Evolutionary conservation across 2,113 vertebrate species (phyloP), one percentile per base, ranked within the genome.

Genomic region (Ifrita kowaldi): DNA sequence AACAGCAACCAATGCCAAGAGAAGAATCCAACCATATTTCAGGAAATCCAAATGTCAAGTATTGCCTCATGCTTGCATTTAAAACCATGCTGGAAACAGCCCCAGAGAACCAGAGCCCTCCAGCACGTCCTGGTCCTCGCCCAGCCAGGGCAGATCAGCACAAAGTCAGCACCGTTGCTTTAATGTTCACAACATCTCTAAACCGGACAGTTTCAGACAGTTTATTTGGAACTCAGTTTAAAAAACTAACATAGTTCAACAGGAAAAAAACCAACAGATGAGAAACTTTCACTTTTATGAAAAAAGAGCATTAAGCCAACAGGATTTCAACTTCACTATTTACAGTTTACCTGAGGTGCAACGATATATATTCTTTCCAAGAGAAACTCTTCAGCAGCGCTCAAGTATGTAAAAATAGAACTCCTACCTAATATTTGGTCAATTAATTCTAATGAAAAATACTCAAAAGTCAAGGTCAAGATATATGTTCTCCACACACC

Each of bases 301-400:
- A 87, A 90, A 64, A 95, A 49, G 80, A 96, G 81, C 93, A 90
- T 95, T 93, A 76, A 93, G 97, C 97, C 94, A 97, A 96, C 88
- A 95, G 95, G 95, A 89, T 94, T 91, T 93, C 95, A 97, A 93
- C 91, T 90, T 92, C 85, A 59, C 1, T 94, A 98, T 97, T 55
- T 97, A 97, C 97, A 98, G 64, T 96, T 98, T 98, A 98, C 98
- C 98, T 98, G 98, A 98, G 98, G 98, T 98, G 98, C 97, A 97
- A 98, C 65, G 96, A 53, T 93, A 97, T 89, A 96, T 62, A 97
- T 95, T 97, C 85, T 95, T 96, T 94, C 97, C 89, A 95, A 96
- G 56, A 95, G 89, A 91, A 95, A 95, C 94, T 96, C 95, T 97
- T 96, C 98, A 98, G 98, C 98, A 98, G 98, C 97, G 62, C 98